Conservation (phyloP, 2,797 vertebrate species). For the Ctenochaetus hawaiiensis region DNA sequence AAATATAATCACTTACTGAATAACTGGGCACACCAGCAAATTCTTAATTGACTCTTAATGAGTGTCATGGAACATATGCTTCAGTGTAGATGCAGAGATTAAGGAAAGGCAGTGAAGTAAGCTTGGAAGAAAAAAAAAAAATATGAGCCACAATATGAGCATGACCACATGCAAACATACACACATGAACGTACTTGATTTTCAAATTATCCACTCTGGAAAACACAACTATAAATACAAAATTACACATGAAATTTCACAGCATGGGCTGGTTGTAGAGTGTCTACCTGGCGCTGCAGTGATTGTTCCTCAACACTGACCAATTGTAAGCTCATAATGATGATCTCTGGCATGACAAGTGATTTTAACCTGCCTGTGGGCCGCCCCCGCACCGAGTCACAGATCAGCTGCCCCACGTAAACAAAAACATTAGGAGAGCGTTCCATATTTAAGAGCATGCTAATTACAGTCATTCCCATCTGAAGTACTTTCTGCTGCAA, state of each 20-base stretch:
- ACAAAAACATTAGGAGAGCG: conserved; percentile 87
- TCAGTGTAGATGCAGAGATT: conserved; percentile 71
- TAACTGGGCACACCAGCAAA: conserved; percentile 72
- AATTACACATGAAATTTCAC: conserved; percentile 65
- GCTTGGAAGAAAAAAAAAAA: conserved; percentile 4
- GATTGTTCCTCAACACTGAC: conserved; percentile 86
- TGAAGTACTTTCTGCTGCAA: conserved; percentile 88
- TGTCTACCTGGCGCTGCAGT: conserved; percentile 76
- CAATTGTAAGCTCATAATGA: conserved; percentile 89
- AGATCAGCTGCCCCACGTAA: conserved; percentile 85
- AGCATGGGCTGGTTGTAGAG: conserved; percentile 70
- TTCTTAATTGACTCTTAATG: conserved; percentile 79
- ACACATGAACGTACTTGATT: conserved; percentile 61
- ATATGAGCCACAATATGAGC: conserved; percentile 48
- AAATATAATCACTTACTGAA: conserved; percentile 82
- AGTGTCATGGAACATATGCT: conserved; percentile 74
- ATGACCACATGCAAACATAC: conserved; percentile 54
- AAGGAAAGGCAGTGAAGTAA: conserved; percentile 38
- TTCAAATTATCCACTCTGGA: conserved; percentile 77
- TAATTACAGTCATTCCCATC: conserved; percentile 89
- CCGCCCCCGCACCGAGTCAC: conserved; percentile 84
- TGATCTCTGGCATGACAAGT: conserved; percentile 88
- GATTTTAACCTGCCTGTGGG: conserved; percentile 87
- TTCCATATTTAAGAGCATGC: conserved; percentile 87
- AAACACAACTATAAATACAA: conserved; percentile 73